Conservation (phyloP, 2,797 vertebrate species). For the Oophaga sylvatica region DNA sequence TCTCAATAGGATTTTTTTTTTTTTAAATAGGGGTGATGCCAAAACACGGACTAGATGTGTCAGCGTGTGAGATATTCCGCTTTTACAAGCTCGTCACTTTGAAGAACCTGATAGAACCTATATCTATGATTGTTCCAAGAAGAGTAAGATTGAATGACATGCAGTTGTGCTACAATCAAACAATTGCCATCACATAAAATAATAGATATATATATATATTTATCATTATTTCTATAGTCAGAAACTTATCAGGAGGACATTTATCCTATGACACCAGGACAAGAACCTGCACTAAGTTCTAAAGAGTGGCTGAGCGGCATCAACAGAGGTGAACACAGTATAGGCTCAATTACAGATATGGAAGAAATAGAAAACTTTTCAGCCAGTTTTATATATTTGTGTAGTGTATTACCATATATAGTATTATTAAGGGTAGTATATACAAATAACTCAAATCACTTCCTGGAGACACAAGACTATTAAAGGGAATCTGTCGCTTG, state of each 20-base stretch:
- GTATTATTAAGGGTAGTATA: too few species aligned
- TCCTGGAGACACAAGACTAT: too few species aligned
- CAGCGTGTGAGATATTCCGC: conserved; percentile 91
- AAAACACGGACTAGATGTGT: conserved; percentile 93
- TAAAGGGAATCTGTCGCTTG: too few species aligned
- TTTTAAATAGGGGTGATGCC: conserved; percentile 89
- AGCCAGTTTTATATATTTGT: too few species aligned
- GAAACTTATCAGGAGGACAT: conserved; percentile 99
- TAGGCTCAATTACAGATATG: neutral
- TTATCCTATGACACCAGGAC: conserved; percentile 96
- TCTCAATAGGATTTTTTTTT: neutral
- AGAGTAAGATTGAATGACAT: conserved; percentile 79
- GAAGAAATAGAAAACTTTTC: neutral
- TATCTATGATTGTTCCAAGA: conserved; percentile 98
- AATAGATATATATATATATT: conserved; percentile 51
- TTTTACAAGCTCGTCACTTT: conserved; percentile 98
- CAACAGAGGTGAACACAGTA: conserved; percentile 82
- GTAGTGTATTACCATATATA: too few species aligned
- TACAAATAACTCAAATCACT: too few species aligned
- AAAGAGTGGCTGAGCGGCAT: conserved; percentile 94
- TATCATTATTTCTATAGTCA: conserved; percentile 77
- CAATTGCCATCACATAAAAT: neutral
- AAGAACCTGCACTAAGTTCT: conserved; percentile 87
- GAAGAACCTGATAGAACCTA: conserved; percentile 93
- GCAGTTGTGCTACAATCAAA: neutral